Percentiles rank a stretch among this genome's conserved stretches.
Conservation (phyloP, 2,113 vertebrate genomes). For the Tenebrosternarchus preto region DNA sequence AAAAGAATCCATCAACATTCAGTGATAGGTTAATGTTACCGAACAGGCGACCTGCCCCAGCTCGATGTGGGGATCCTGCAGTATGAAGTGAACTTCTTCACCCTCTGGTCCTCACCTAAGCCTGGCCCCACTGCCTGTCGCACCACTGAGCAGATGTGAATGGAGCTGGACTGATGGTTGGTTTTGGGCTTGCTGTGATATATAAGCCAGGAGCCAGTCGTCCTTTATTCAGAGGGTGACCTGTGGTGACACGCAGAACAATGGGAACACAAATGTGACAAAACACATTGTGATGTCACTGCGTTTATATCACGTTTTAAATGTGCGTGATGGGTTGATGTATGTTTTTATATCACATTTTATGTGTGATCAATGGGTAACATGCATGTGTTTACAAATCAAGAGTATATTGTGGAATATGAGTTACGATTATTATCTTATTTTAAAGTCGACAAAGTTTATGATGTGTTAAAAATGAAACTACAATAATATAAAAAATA, state of each 20-base stretch:
- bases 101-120: conserved; percentile 80
- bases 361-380: background rate
- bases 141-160: conserved; percentile 86
- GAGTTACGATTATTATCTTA: background rate
- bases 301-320: background rate
- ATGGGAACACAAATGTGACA: conserved; percentile 63
- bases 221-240: conserved; percentile 82
- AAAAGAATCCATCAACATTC: conserved; percentile 7
- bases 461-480: too few species aligned
- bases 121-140: conserved; percentile 76
- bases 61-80: conserved; percentile 70
- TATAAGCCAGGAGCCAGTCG: conserved; percentile 87
- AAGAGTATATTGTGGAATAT: background rate
- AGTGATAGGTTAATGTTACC: conserved; percentile 50
- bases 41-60: conserved; percentile 81
- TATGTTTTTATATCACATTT: too few species aligned
- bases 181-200: conserved; percentile 85
- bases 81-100: conserved; percentile 77
- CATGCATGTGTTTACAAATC: too few species aligned
- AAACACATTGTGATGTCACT: background rate
- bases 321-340: background rate
- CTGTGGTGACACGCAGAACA: conserved; percentile 76
- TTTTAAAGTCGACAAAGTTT: too few species aligned
- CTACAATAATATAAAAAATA: too few species aligned
- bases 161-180: conserved; percentile 83